Conservation (phyloP, 2,888 invertebrate genomes). For the Pimpla rufipes region DNA sequence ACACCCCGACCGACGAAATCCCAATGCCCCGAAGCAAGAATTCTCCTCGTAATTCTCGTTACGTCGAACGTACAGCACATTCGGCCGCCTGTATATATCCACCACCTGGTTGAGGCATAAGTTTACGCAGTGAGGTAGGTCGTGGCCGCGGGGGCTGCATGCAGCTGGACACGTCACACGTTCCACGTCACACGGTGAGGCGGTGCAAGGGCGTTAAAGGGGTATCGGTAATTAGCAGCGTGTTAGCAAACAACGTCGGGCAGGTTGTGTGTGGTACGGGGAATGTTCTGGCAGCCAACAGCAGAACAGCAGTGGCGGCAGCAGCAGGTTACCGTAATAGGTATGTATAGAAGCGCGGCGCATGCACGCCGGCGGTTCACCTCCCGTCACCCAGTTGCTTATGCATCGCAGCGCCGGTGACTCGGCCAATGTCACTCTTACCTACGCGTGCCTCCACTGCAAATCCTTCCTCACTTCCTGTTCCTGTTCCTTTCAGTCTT, state of each 20-base stretch:
- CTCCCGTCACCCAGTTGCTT: slow-evolving; percentile 28
- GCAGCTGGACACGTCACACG: slow-evolving; percentile 59
- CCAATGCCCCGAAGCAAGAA: neutral
- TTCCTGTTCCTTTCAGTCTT: slow-evolving; percentile 39
- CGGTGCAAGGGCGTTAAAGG: slow-evolving; percentile 76
- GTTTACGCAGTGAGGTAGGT: slow-evolving; percentile 47
- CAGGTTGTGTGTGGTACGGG: slow-evolving; percentile 62
- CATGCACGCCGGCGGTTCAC: slow-evolving; percentile 14
- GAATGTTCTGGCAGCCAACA: slow-evolving; percentile 53
- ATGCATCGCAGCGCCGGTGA: slow-evolving; percentile 38
- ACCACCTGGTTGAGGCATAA: neutral
- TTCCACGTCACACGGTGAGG: slow-evolving; percentile 63
- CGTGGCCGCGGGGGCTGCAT: slow-evolving; percentile 34
- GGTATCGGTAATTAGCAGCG: slow-evolving; percentile 82
- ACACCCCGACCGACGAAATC: neutral
- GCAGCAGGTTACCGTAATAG: slow-evolving; percentile 42
- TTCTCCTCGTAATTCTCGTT: neutral
- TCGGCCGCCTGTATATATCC: neutral
- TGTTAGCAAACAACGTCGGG: slow-evolving; percentile 79
- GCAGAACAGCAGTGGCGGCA: slow-evolving; percentile 1
- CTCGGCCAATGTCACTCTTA: slow-evolving; percentile 61
- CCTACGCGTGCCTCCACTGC: slow-evolving; percentile 61
- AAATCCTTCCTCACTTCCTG: slow-evolving; percentile 43
- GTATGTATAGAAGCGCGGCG: slow-evolving; percentile 24
- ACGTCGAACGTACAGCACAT: neutral